phyloP scores from a whole-genome alignment of 1,140 invertebrate species.

The Pseudomyrmex dendroicus region DNA sequence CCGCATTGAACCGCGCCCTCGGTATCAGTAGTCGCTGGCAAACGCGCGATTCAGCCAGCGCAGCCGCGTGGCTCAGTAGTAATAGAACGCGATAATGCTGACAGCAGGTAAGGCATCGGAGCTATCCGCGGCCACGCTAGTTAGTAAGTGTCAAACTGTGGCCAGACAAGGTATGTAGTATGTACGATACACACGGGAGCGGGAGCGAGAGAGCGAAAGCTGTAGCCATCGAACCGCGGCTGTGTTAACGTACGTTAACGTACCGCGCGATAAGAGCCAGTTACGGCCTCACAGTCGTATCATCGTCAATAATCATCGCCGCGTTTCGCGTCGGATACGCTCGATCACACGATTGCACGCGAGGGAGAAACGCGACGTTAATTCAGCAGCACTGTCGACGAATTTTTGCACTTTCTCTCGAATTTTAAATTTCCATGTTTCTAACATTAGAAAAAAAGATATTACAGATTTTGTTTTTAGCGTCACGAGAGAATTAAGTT shows the following conservation, averaged over 20 bases:
- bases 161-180: not conserved
- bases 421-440: not conserved
- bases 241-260: constrained; percentile 53
- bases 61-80: constrained; percentile 13
- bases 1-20: constrained; percentile 7
- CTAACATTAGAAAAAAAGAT: not conserved
- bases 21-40: constrained; percentile 47
- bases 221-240: not conserved
- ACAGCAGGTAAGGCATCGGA: constrained; percentile 50
- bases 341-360: not conserved
- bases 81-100: constrained; percentile 55
- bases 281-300: constrained; percentile 39
- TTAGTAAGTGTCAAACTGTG: constrained; percentile 43
- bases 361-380: not conserved
- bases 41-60: not conserved
- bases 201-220: not conserved
- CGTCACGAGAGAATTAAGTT: too few relatives aligned
- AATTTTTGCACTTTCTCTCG: constrained; percentile 23
- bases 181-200: not conserved
- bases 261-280: constrained; percentile 31
- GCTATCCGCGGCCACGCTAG: constrained; percentile 12
- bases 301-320: constrained; percentile 47
- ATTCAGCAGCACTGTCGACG: too few relatives aligned
- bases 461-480: too few relatives aligned
- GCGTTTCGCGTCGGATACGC: constrained; percentile 42